phyloP scores from a whole-genome alignment of 2,113 vertebrate species.

The Geococcyx californianus region DNA sequence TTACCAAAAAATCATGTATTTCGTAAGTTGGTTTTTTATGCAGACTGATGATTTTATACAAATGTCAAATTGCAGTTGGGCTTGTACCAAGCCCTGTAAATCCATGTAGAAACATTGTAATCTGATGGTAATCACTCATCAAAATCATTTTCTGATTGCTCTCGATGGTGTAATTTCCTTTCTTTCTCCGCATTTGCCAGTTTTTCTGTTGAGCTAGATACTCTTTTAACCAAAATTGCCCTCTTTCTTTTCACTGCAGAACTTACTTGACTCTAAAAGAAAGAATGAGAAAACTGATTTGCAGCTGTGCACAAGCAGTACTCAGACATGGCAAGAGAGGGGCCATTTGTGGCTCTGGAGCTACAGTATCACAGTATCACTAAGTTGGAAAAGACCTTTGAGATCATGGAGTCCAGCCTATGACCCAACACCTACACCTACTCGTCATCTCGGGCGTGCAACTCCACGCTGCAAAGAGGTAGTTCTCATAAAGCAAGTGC shows the following conservation, averaged over 20 bases:
- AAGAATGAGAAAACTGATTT: not conserved
- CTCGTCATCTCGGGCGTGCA: too few species aligned
- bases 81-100: not conserved
- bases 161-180: not conserved
- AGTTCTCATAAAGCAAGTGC: not conserved
- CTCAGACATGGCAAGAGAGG: not conserved
- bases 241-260: not conserved
- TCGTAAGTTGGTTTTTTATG: not conserved
- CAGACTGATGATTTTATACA: not conserved
- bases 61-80: not conserved
- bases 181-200: constrained; percentile 1
- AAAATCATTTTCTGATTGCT: constrained; percentile 32
- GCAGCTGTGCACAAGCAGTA: not conserved
- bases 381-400: too few species aligned
- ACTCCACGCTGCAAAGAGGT: not conserved
- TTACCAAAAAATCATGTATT: not conserved
- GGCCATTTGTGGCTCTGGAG: not conserved
- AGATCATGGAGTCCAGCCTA: too few species aligned
- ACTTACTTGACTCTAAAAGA: not conserved
- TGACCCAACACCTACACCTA: too few species aligned
- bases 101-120: constrained; percentile 6
- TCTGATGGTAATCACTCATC: constrained; percentile 21
- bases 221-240: constrained; percentile 27
- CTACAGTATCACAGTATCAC: too few species aligned
- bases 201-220: constrained; percentile 9